phyloP scores from a whole-genome alignment of 1,140 invertebrate genomes.

The Venustaconcha ellipsiformis region DNA sequence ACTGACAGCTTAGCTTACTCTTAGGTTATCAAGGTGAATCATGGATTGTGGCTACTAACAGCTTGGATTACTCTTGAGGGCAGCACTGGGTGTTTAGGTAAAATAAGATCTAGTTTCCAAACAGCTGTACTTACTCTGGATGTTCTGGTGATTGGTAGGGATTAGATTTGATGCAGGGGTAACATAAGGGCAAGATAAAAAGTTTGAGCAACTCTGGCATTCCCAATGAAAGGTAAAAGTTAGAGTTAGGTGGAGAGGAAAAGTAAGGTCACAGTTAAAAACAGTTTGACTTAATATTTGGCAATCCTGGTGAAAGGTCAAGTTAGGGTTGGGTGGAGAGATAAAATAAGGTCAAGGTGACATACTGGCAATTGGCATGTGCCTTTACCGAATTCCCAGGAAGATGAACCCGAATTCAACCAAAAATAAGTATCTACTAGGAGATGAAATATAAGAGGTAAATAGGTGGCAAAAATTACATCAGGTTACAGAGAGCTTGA shows the following conservation, averaged over 20 bases:
- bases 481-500: not conserved
- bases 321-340: too few species aligned
- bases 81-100: not conserved
- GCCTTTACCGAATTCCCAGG: too few species aligned
- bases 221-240: slow-evolving; percentile 9
- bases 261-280: too few species aligned
- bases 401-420: too few species aligned
- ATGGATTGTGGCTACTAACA: not conserved
- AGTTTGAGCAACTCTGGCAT: slow-evolving; percentile 16
- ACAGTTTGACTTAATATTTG: too few species aligned
- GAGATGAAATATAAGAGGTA: slow-evolving; percentile 1
- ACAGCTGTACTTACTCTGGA: slow-evolving; percentile 8
- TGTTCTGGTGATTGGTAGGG: slow-evolving; percentile 10
- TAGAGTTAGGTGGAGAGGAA: not conserved
- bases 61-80: slow-evolving; percentile 15
- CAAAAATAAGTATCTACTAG: slow-evolving; percentile 16
- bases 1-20: slow-evolving; percentile 1
- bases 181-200: too few species aligned
- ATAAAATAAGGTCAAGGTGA: too few species aligned
- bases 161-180: slow-evolving; percentile 11
- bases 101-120: too few species aligned
- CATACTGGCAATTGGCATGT: too few species aligned
- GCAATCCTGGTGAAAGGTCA: too few species aligned
- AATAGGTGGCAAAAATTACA: too few species aligned
- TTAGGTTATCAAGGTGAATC: slow-evolving; percentile 9